These are phyloP conservation scores for Drosophila recens DNA, from an alignment of 2,888 invertebrate genomes.

Conservation along the genomic window DNA sequence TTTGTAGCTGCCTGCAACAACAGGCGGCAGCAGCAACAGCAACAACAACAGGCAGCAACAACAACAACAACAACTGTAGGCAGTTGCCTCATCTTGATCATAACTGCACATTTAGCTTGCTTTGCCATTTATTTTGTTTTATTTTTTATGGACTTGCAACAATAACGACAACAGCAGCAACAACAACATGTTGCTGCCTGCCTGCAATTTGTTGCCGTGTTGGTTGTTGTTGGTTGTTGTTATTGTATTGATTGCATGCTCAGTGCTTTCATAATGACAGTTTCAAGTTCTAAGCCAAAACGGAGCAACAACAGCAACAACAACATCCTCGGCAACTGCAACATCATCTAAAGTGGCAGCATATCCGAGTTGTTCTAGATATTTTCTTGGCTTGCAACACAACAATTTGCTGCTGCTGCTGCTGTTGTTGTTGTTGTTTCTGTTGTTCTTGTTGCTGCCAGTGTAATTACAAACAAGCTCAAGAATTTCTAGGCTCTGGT, in stretches of 20 bases:
- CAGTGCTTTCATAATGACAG: constrained; percentile 79
- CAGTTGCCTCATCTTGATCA: constrained; percentile 67
- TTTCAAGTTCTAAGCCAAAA: constrained; percentile 81
- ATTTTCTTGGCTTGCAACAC: constrained; percentile 56
- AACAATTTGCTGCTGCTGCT: constrained; percentile 56
- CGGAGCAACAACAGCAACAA: constrained; percentile 51
- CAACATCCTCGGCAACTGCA: constrained; percentile 54
- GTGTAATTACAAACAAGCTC: constrained; percentile 75
- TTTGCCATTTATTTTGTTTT: constrained; percentile 77
- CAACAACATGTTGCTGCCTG: constrained; percentile 27
- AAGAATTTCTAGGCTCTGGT: constrained; percentile 72
- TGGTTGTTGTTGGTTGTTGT: constrained; percentile 37
- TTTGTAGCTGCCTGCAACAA: constrained; percentile 55
- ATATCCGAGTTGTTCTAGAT: constrained; percentile 79
- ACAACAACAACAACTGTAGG: constrained; percentile 26
- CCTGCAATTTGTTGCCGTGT: constrained; percentile 30
- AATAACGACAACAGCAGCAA: constrained; percentile 21
- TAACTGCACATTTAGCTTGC: constrained; percentile 78
- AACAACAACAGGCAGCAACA: no score
- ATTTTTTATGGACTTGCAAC: constrained; percentile 63
- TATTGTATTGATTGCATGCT: constrained; percentile 79
- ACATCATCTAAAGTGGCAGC: constrained; percentile 69
- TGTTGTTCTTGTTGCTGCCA: constrained; percentile 42
- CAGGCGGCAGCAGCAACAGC: constrained; percentile 28
- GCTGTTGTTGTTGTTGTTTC: constrained; percentile 45